Base-by-base conservation (phyloP, 1,140 invertebrate species). In the Dinoponera quadriceps region DNA sequence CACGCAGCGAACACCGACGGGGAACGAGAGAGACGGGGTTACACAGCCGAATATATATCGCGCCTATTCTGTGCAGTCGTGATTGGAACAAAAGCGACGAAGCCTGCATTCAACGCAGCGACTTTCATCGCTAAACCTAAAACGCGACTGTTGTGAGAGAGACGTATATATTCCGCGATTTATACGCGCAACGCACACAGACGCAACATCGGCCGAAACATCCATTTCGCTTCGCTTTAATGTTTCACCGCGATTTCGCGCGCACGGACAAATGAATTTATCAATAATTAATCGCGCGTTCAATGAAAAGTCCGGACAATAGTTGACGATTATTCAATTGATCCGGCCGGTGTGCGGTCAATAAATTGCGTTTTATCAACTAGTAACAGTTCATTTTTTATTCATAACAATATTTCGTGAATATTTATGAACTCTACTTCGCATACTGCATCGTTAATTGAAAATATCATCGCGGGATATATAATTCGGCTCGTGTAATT, bases 251-350 rank as follows among this genome's bases (percentile, higher is more conserved):
- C 25, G 27, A 14, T 68, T 68, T 14, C 27, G 22, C 9, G 16
- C 0, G 11, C 44, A 29, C 22, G 38, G n/a, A 9, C 9, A 4
- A 44, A 44, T 44, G 11, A 48, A 22, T 48, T 18, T 48, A 25
- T 66, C 22, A 49, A 68, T 48, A 54, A 57, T 55, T 2, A 29
- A 73, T 48, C 27, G 62, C 38, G 9, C 11, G 38, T 33, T 22
- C n/a, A 29, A 49, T 59, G 14, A 60, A 59, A 60, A 38, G 13
- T 16, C 25, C n/a, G 7, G 3, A 69, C 7, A 27, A 49, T 25
- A 25, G 38, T 66, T 22, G 7, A 27, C 7, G 38, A 60, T 73
- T 65, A 51, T 75, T 51, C 25, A 74, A 38, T 18, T 73, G 44
- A 38, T 73, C 44, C n/a, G 11, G 22, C 14, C 3, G n/a, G n/a